phyloP scores from a whole-genome alignment of 64 coral and sea anemone genomes.

The Stichodactyla mertensii region DNA sequence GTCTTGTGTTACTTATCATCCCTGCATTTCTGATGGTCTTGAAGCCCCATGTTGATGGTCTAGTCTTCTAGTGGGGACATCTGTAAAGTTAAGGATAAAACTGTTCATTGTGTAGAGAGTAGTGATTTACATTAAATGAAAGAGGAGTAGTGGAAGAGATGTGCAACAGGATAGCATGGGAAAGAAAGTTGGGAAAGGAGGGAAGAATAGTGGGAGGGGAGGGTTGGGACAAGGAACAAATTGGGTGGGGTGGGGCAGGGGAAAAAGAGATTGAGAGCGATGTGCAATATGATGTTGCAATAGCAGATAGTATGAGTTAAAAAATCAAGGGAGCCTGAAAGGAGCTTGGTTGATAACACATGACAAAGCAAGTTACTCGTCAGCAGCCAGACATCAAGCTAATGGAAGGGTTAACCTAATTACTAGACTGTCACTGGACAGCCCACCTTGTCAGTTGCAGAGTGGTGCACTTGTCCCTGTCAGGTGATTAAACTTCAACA shows the following conservation, averaged over 20 bases:
- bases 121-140: not conserved
- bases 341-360: not conserved
- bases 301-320: not conserved
- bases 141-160: no score
- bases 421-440: conserved; percentile 6
- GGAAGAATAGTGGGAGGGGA: not conserved
- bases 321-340: not conserved
- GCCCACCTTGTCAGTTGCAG: not conserved
- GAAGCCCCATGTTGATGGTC: not conserved
- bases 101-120: not conserved
- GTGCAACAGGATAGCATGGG: no score
- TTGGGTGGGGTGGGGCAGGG: not conserved
- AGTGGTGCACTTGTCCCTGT: not conserved
- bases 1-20: not conserved
- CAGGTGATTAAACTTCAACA: not conserved
- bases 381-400: not conserved
- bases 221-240: not conserved
- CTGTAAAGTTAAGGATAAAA: not conserved
- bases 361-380: not conserved
- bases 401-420: not conserved
- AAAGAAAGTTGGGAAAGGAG: no score
- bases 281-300: not conserved
- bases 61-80: not conserved
- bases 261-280: not conserved
- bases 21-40: not conserved